These are phyloP conservation scores for Aselliscus stoliczkanus DNA, from an alignment of 2,797 vertebrate genomes.

Conservation along the genomic window DNA sequence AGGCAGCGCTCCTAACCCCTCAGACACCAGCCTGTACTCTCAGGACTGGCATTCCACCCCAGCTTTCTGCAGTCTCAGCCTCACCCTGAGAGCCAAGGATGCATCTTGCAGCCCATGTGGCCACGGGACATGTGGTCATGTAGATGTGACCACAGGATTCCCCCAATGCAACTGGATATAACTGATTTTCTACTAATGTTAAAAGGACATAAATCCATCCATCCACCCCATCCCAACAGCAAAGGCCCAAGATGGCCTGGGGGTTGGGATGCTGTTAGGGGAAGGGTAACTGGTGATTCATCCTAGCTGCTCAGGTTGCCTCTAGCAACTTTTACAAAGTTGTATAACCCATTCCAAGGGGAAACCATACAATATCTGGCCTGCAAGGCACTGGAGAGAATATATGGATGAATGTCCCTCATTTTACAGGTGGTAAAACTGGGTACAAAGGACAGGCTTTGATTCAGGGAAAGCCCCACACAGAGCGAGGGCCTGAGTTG, in stretches of 20 bases:
- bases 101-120: fast-evolving
- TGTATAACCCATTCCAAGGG: fast-evolving
- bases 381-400: fast-evolving
- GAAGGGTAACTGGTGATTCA: fast-evolving
- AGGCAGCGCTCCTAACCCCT: fast-evolving
- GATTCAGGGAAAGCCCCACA: fast-evolving
- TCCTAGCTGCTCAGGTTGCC: background rate
- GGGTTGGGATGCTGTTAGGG: background rate
- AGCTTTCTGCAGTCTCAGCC: fast-evolving
- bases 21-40: background rate
- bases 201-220: background rate
- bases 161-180: fast-evolving
- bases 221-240: background rate
- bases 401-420: background rate
- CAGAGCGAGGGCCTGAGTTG: background rate
- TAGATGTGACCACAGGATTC: fast-evolving
- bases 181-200: background rate
- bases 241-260: too few relatives aligned
- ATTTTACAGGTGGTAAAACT: fast-evolving
- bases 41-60: fast-evolving
- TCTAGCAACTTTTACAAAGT: background rate
- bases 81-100: fast-evolving
- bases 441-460: fast-evolving
- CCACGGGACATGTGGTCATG: background rate
- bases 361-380: fast-evolving